Percentiles rank a stretch among this genome's conserved stretches.
phyloP scores from a whole-genome alignment of 2,113 vertebrate genomes.

The Poeciliopsis occidentalis region DNA sequence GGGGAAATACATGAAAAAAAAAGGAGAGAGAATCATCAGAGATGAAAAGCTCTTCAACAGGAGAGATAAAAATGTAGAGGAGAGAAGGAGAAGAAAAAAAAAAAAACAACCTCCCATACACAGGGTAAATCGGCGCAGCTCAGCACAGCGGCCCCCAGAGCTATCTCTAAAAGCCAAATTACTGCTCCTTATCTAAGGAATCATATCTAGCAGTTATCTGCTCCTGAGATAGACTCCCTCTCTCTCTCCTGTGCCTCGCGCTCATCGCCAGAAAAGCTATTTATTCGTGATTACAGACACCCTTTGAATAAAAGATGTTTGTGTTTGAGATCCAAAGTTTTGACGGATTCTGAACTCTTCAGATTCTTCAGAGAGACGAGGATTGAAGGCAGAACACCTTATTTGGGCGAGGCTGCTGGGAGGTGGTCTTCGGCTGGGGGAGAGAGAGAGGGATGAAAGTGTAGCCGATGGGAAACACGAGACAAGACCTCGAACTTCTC shows the following conservation, averaged over 20 bases:
- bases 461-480: conserved; percentile 77
- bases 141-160: conserved; percentile 86
- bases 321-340: conserved; percentile 77
- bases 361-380: conserved; percentile 68
- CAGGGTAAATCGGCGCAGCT: conserved; percentile 81
- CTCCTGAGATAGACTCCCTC: conserved; percentile 75
- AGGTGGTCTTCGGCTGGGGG: conserved; percentile 73
- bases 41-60: conserved; percentile 89
- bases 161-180: conserved; percentile 93
- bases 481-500: conserved; percentile 75
- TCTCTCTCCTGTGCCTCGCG: conserved; percentile 56
- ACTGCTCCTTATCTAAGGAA: conserved; percentile 92
- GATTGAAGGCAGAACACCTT: conserved; percentile 72
- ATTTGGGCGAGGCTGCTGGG: conserved; percentile 73
- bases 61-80: conserved; percentile 87
- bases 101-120: conserved; percentile 77
- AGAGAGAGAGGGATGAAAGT: conserved; percentile 75
- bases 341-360: conserved; percentile 69
- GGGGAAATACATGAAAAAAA: conserved; percentile 86
- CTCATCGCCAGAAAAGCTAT: conserved; percentile 78
- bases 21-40: conserved; percentile 89
- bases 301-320: conserved; percentile 82
- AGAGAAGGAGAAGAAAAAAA: not conserved
- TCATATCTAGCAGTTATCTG: conserved; percentile 94
- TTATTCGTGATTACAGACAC: conserved; percentile 81